phyloP scores from a whole-genome alignment of 2,888 invertebrate species.

The Dicyrtoma fusca region DNA sequence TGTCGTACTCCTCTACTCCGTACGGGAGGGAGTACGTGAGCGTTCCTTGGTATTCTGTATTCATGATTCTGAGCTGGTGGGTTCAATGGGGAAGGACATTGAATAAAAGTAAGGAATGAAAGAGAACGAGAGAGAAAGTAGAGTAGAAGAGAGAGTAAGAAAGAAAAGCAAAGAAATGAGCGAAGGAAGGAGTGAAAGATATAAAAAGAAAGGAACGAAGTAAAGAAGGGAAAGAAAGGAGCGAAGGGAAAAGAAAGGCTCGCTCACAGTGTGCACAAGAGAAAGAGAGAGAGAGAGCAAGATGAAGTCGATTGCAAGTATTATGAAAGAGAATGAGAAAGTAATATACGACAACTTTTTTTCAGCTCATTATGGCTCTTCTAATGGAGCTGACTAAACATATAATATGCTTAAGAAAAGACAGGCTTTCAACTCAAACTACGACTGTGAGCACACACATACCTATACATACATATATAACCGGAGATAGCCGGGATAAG shows the following conservation, averaged over 20 bases:
- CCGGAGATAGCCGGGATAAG: neutral
- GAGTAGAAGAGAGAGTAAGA: neutral
- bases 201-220: neutral
- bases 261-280: neutral
- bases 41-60: too few species aligned
- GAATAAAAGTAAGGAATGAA: too few species aligned
- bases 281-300: neutral
- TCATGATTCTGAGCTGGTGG: too few species aligned
- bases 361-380: slow-evolving; percentile 18
- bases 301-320: neutral
- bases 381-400: slow-evolving; percentile 7
- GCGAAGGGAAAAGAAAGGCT: slow-evolving; percentile 2
- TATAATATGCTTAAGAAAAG: slow-evolving; percentile 1
- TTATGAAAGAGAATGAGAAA: slow-evolving; percentile 1
- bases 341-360: slow-evolving; percentile 24
- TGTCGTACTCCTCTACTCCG: too few species aligned
- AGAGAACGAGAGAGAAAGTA: neutral
- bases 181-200: slow-evolving; percentile 3
- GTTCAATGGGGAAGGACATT: too few species aligned
- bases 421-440: too few species aligned
- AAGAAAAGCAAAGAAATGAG: neutral
- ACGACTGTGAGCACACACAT: too few species aligned
- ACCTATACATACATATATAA: too few species aligned
- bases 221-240: neutral
- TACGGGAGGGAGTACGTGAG: too few species aligned